Base-by-base conservation (phyloP, 2,888 invertebrate genomes). In the Tetragnatha montana region DNA sequence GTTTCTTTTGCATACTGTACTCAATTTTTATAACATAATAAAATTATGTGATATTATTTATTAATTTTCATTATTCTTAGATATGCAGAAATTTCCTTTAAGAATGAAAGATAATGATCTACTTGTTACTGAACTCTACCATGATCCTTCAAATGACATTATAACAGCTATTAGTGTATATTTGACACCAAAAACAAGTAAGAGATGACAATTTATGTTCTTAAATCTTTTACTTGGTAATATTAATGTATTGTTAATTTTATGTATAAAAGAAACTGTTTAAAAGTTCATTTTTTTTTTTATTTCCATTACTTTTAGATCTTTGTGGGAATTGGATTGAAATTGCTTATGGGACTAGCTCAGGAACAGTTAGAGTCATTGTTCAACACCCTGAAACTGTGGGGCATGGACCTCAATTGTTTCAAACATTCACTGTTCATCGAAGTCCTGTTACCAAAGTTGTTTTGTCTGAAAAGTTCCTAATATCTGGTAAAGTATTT, bases 61-160 rank as follows among this genome's bases (percentile, higher is more conserved):
- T 17, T 60, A 12, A 60, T 60, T 60, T 17, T 17, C 60, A 60
- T 73, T 88, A 35, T 91, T 94, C 94, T 87, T 94, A 97, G 99
- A 99, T 94, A 99, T 99, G 99, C 99, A 99, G 94, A 99, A 99
- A 94, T 99, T 99, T 94, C 99, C 99, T 0, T 94, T 99, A 8
- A 95, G 99, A 75, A 99, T 99, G 99, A 99, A 99, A 94, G 99
- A 99, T 93, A 99, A 99, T 93, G 99, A 99, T 94, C 94, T 99
- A 12, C 94, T 99, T 49, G 98, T 99, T 14, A 99, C 99, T 2
- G 98, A 99, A 94, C 94, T 99, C 50, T 99, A 99, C 93, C 93
- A 93, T 91, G 99, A 99, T 94, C 98, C 98, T 1, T 96, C 97
- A 91, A 96, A 96, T 92, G 99, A 99, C 94, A 97, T 97, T 6